phyloP scores from a whole-genome alignment of 2,797 vertebrate genomes.

The Microctenopoma stevenorrisi region DNA sequence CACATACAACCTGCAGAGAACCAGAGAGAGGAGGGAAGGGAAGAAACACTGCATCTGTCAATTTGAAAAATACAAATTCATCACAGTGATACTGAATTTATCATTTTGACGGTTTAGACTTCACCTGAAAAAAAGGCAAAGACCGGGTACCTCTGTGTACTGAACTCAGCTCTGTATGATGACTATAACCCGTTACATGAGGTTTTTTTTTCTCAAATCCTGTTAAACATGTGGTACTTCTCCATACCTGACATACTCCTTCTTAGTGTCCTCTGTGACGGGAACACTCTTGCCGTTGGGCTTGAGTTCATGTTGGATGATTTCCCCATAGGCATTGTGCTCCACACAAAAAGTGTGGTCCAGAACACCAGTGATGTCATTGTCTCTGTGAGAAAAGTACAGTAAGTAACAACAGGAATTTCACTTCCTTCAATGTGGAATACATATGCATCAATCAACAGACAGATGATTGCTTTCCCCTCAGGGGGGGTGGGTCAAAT shows the following conservation, averaged over 20 bases:
- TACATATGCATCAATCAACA: not conserved
- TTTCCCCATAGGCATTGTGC: conserved; percentile 96
- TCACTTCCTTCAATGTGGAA: not conserved
- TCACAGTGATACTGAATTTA: not conserved
- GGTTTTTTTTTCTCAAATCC: not conserved
- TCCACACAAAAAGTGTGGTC: conserved; percentile 98
- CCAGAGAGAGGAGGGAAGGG: not conserved
- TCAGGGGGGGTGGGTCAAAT: too few relatives aligned
- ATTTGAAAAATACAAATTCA: not conserved
- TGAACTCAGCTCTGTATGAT: not conserved
- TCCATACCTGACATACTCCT: conserved; percentile 92
- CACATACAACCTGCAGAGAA: conserved; percentile 89
- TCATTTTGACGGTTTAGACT: not conserved
- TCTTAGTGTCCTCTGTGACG: conserved; percentile 93
- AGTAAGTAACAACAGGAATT: not conserved
- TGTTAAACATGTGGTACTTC: not conserved
- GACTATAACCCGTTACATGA: not conserved
- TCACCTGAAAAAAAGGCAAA: not conserved
- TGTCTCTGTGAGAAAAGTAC: conserved; percentile 75
- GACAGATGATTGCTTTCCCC: too few relatives aligned
- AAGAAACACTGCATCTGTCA: not conserved
- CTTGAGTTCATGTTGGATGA: conserved; percentile 97
- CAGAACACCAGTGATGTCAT: conserved; percentile 96
- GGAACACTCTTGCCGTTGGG: conserved; percentile 94
- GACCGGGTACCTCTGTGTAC: not conserved